Evolutionary conservation across 2,797 vertebrate species (phyloP), one percentile per base, ranked within the genome.

Genomic region (Okamejei kenojei): DNA sequence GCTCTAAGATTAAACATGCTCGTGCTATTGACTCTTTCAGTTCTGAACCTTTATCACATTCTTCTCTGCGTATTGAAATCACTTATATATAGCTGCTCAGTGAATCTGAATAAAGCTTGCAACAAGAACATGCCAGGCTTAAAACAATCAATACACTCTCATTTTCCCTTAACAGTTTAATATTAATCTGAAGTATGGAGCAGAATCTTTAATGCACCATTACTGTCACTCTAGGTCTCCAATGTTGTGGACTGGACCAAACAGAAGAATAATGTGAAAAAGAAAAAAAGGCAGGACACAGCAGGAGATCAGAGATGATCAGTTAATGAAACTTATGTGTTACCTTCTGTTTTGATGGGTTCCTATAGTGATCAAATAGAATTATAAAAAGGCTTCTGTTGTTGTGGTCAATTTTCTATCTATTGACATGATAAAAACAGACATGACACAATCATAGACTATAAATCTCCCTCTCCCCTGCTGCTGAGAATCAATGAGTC

Each of bases 101-200:
- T 96, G 96, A 96, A 97, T 97, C 96, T 97, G 97, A 97, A 97
- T 97, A 97, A 97, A 96, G 95, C 96, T 96, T 94, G 94, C 95
- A 96, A 96, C 96, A 96, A 96, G 96, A 97, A 97, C 97, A 97
- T 96, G 96, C 96, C 96, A 96, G 96, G 96, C 96, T 97, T 97
- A 97, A 97, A 97, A 97, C 97, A 97, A 98, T 97, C 97, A 97
- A 98, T 98, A 97, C 97, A 97, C 96, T 97, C 97, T 97, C 97
- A 97, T 97, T 97, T 97, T 97, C 97, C 97, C 97, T 96, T 97
- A 97, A 97, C 97, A 97, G 97, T 97, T 97, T 97, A 97, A 97
- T 97, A 98, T 97, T 97, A 98, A 97, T 97, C 96, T 96, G 96
- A 96, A 95, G 96, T 96, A 96, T 96, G 96, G 96, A 95, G 95